A percentile compares a stretch with the other conserved stretches of the same genome.
These are phyloP conservation scores for Monochamus alternatus DNA, from an alignment of 2,888 invertebrate genomes.

Conservation along the genomic window DNA sequence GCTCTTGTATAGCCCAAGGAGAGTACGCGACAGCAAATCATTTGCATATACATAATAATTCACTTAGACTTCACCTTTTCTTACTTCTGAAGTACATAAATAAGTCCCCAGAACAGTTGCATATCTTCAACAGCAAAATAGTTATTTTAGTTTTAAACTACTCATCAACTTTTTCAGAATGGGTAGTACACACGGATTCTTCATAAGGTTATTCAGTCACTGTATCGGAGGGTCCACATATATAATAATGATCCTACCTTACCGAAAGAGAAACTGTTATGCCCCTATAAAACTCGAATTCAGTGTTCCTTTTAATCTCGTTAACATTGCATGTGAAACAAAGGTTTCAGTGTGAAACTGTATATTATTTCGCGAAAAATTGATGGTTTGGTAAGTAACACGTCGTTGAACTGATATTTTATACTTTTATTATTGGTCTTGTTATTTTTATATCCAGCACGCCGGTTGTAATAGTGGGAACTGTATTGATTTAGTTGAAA, in stretches of 20 bases:
- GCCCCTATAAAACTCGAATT: constrained; percentile 34
- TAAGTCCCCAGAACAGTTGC: constrained; percentile 18
- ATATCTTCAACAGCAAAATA: constrained; percentile 17
- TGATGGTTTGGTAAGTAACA: constrained; percentile 28
- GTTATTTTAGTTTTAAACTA: constrained; percentile 5
- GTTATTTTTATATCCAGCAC: constrained; percentile 55
- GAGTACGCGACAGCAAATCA: constrained; percentile 53
- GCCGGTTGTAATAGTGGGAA: constrained; percentile 52
- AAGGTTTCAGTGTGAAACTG: constrained; percentile 30
- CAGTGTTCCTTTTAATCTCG: constrained; percentile 54
- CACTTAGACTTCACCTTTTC: constrained; percentile 53
- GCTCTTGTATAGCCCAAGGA: constrained; percentile 44
- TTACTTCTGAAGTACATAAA: constrained; percentile 25
- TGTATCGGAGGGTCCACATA: constrained; percentile 40
- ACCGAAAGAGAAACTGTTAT: constrained; percentile 38
- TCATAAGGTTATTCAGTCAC: constrained; percentile 50
- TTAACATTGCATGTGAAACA: constrained; percentile 50
- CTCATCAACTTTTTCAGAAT: constrained; percentile 41
- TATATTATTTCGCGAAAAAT: constrained; percentile 17
- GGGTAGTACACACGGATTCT: constrained; percentile 57
- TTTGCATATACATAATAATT: constrained; percentile 64
- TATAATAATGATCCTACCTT: constrained; percentile 39
- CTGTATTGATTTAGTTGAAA: constrained; percentile 69
- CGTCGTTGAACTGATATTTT: constrained; percentile 33
- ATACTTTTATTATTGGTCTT: constrained; percentile 48